Base-by-base conservation (phyloP, 2,888 invertebrate species). In the Coelinius sp. region DNA sequence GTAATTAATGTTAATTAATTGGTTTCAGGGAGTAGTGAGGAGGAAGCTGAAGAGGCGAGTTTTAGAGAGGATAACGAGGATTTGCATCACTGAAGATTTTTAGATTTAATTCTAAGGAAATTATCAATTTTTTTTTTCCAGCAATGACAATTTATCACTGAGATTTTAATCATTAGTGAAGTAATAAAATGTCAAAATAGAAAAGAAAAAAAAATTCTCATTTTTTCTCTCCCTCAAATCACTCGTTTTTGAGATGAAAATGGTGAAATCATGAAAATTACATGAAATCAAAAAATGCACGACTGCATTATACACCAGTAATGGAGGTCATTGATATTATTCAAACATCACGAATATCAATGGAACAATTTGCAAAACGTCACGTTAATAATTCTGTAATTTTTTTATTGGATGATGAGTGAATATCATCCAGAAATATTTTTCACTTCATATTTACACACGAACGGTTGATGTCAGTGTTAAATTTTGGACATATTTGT, bases 61-160 rank as follows among this genome's bases (percentile, higher is more conserved):
- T 27, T 56, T 25, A 31, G 12, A n/a, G 56, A n/a, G 17, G 56
- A 56, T 56, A 56, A 56, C 31, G 56, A 56, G 31, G 14, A 56
- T 56, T 27, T 56, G 27, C 27, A 56, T 56, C 27, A 56, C 31
- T 56, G 56, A 56, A 56, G 31, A 14, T 56, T 56, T 14, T n/a
- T 3, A n/a, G 56, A 24, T 27, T 25, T 6, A 14, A 14, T n/a
- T 46, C 17, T 17, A 2, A 2, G 44, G n/a, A 46, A 17, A 41
- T 12, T 41, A 41, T 6, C n/a, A n/a, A n/a, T n/a, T n/a, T n/a
- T n/a, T n/a, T n/a, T n/a, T n/a, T n/a, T n/a, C n/a, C n/a, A n/a
- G n/a, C n/a, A n/a, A n/a, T n/a, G n/a, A n/a, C n/a, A n/a, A n/a
- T n/a, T n/a, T n/a, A n/a, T n/a, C n/a, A n/a, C n/a, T n/a, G n/a